Evolutionary conservation across 2,888 invertebrate genomes (phyloP), one percentile per base, ranked within the genome.

Genomic region (Boloria euphrosyne): DNA sequence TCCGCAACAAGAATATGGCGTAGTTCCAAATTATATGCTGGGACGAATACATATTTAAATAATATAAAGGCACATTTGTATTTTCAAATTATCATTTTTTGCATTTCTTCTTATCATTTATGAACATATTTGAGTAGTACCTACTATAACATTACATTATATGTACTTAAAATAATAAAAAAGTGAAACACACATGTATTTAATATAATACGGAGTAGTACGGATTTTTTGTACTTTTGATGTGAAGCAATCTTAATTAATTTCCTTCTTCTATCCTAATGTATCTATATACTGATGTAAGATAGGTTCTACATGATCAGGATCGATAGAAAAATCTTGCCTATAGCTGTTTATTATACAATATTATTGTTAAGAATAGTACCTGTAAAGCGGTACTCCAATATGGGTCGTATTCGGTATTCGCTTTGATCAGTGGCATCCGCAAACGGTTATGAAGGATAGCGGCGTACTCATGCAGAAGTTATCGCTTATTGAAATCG

Each of bases 401-500:
- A 64, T 64, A 51, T 64, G 58, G 64, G 64, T 64, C 57, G 44
- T 62, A 68, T 70, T 66, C 65, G 57, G 65, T 63, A 65, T 54
- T 65, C 67, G 68, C 73, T 72, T 71, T 71, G 74, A 74, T 73
- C 74, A 70, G 68, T 68, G 67, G 69, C 69, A 65, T 77, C 81
- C 81, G 78, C 78, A 78, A 80, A 75, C 74, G 76, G 70, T 70
- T 70, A 71, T 72, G 73, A 78, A 79, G 77, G 73, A 79, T 77
- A 71, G 67, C 75, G 74, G 73, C 71, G 72, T 78, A 76, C 76
- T 82, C 85, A 83, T 83, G 87, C 83, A 79, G 84, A 87, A 87
- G 81, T 85, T 86, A 87, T 88, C 86, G 84, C 81, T 83, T 86
- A 88, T 88, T 87, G 86, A 86, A 86, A 87, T 87, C 85, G 85